Conservation (phyloP, 2,797 vertebrate species). For the Pseudotriccus pelzelni region DNA sequence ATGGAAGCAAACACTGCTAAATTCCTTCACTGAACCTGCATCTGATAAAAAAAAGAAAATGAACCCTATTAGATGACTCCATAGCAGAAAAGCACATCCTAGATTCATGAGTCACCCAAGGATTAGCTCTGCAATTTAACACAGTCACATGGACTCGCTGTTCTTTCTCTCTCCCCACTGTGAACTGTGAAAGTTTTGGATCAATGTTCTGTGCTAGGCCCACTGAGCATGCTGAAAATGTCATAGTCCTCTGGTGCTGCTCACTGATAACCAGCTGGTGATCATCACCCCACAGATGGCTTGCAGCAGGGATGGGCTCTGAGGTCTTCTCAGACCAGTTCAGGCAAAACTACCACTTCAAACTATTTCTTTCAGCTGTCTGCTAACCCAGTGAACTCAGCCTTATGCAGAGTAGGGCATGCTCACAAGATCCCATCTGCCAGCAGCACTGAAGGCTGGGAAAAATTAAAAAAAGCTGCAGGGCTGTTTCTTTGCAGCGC, state of each 20-base stretch:
- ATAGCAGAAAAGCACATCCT: not conserved
- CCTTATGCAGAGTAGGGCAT: not conserved
- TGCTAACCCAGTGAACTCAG: not conserved
- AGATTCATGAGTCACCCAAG: not conserved
- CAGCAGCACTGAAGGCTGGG: not conserved
- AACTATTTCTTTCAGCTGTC: not conserved
- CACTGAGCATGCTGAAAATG: not conserved
- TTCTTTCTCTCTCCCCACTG: not conserved
- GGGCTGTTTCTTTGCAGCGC: not conserved
- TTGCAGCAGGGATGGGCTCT: not conserved
- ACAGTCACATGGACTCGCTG: not conserved
- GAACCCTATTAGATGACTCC: not conserved
- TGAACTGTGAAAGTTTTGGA: not conserved
- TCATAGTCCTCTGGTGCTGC: not conserved
- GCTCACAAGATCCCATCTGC: not conserved
- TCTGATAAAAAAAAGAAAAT: not conserved
- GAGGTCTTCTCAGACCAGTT: not conserved
- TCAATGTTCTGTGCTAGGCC: not conserved
- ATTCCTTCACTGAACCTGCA: not conserved
- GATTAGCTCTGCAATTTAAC: conserved; percentile 9
- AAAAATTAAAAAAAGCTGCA: not conserved
- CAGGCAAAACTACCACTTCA: not conserved
- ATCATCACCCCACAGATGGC: not conserved
- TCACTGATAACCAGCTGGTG: not conserved
- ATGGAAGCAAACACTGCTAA: not conserved